Percentiles rank a stretch among this genome's conserved stretches.
phyloP scores from a whole-genome alignment of 2,113 vertebrate genomes.

The Clarias batrachus region DNA sequence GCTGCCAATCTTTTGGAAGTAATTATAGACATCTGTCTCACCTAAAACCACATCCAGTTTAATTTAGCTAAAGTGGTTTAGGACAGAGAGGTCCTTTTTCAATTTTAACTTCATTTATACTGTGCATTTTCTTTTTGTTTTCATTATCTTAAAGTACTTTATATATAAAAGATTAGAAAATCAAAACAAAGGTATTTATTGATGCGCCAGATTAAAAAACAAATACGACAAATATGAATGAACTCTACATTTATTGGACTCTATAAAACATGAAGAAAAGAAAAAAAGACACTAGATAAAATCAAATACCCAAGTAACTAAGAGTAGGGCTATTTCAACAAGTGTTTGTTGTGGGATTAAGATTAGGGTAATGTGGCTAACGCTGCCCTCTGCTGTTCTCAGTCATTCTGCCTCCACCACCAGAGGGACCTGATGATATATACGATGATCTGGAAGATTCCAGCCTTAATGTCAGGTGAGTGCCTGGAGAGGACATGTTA shows the following conservation, averaged over 20 bases:
- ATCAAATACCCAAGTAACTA: not conserved
- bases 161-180: not conserved
- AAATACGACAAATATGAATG: not conserved
- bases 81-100: not conserved
- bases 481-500: not conserved
- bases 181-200: not conserved
- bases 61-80: not conserved
- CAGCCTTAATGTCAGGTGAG: slow-evolving; percentile 72
- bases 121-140: not conserved
- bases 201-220: not conserved
- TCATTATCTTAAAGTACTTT: not conserved
- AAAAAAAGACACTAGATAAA: not conserved
- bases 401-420: slow-evolving; percentile 76
- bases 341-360: not conserved
- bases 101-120: not conserved
- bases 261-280: not conserved
- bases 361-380: not conserved
- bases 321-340: not conserved
- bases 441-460: slow-evolving; percentile 84
- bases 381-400: slow-evolving; percentile 45
- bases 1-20: no score
- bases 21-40: not conserved
- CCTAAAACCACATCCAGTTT: not conserved
- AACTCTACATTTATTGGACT: not conserved
- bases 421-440: slow-evolving; percentile 77